A percentile compares a stretch with the other conserved stretches of the same genome.
These are phyloP conservation scores for Macrotus californicus DNA, from an alignment of 2,113 vertebrate species.

Conservation along the genomic window DNA sequence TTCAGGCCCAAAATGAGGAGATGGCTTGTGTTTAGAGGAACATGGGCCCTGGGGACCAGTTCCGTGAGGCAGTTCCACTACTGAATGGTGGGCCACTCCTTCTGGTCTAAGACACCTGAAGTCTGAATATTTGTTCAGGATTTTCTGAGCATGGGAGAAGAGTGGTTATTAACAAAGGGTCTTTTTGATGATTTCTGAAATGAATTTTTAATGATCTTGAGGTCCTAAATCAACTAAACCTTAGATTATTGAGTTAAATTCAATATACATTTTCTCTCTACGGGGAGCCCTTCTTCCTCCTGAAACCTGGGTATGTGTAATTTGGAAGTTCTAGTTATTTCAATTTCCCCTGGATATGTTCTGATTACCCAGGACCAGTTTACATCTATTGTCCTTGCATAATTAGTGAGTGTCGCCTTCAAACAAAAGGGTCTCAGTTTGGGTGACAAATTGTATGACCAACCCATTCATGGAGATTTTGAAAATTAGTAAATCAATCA, in stretches of 20 bases:
- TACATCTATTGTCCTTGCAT: background rate
- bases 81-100: background rate
- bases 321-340: background rate
- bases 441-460: background rate
- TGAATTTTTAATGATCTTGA: background rate
- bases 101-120: background rate
- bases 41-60: background rate
- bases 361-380: background rate
- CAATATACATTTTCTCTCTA: background rate
- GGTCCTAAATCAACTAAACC: background rate
- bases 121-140: background rate
- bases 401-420: background rate
- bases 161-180: background rate
- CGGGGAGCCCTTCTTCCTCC: background rate
- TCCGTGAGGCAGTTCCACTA: background rate
- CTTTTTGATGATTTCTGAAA: background rate
- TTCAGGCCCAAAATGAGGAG: background rate
- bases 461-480: background rate
- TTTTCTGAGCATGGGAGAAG: background rate
- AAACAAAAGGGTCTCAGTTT: background rate
- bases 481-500: background rate
- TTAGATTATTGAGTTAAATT: constrained; percentile 11
- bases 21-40: background rate
- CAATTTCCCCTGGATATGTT: background rate
- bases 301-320: background rate